Evolutionary conservation across 2,113 vertebrate genomes (phyloP), one percentile per base, ranked within the genome.

Genomic region (Microtus richardsoni): DNA sequence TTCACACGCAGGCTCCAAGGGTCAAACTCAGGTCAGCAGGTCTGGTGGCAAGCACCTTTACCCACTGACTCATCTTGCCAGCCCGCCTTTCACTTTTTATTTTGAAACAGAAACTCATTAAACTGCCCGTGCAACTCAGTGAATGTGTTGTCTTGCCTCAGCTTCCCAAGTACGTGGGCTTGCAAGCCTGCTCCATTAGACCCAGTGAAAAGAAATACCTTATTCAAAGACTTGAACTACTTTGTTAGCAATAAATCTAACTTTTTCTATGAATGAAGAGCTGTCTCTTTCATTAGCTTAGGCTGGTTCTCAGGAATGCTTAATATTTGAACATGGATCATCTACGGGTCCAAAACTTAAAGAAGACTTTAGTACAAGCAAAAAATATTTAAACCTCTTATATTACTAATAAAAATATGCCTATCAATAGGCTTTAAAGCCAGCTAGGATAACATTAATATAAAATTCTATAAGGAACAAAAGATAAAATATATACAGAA

Each of bases 391-490:
- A 88, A 83, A 36, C 9, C 21, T 83, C 47, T 89, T 89, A 58
- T 58, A 83, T 71, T 41, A 44, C 28, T 74, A 89, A n/a, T 21
- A 41, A 33, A 95, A 90, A 75, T 88, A 68, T 52, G 26, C 16
- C 47, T 54, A 73, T 44, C 24, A 24, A 60, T 60, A 82, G 54
- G n/a, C 21, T 62, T 91, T 49, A 44, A 87, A 86, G 30, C 39
- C 64, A 80, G 62, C 49, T 92, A 75, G 33, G 83, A 60, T 64
- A 88, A 64, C 47, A 64, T 79, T 86, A 92, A 92, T 54, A 47
- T 68, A 68, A 88, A n/a, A 89, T 89, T 91, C 86, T 80, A 30
- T 68, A 87, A 90, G 14, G 49, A 75, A 47, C 60, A 94, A 95
- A 95, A 73, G 54, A 89, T 58, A 41, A 88, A 74, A 36, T 58